Conservation (phyloP, 2,113 vertebrate species). For the Tachysurus vachellii region DNA sequence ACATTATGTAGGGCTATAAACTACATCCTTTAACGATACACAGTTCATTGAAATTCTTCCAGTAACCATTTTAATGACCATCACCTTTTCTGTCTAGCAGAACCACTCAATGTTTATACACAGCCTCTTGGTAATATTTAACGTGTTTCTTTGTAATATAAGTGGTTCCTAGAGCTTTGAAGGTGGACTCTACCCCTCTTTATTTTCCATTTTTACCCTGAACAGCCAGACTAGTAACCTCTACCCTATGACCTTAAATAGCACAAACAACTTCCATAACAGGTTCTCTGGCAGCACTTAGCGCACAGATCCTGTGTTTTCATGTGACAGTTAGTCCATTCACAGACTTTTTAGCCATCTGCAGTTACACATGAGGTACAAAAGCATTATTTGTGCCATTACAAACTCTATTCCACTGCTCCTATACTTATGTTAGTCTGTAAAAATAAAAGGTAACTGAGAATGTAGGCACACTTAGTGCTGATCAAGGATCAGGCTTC, state of each 20-base stretch:
- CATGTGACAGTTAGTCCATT: slow-evolving; percentile 16
- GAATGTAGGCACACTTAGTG: neutral
- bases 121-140: neutral
- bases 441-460: neutral
- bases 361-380: slow-evolving; percentile 1
- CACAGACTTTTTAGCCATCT: neutral
- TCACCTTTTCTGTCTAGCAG: neutral
- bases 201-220: neutral
- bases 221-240: slow-evolving; percentile 14
- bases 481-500: neutral
- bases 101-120: neutral
- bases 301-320: neutral
- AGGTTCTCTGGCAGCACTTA: neutral
- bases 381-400: slow-evolving; percentile 1
- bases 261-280: slow-evolving; percentile 13
- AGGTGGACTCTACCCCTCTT: neutral
- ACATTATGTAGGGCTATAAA: neutral
- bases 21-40: too few relatives aligned
- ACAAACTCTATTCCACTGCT: neutral
- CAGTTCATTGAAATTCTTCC: neutral
- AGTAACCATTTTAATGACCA: neutral
- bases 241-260: slow-evolving; percentile 9
- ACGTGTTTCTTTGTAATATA: neutral
- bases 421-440: neutral
- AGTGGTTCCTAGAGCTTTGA: neutral